These are phyloP conservation scores for Vidua macroura DNA, from an alignment of 2,113 vertebrate species.

Conservation along the genomic window DNA sequence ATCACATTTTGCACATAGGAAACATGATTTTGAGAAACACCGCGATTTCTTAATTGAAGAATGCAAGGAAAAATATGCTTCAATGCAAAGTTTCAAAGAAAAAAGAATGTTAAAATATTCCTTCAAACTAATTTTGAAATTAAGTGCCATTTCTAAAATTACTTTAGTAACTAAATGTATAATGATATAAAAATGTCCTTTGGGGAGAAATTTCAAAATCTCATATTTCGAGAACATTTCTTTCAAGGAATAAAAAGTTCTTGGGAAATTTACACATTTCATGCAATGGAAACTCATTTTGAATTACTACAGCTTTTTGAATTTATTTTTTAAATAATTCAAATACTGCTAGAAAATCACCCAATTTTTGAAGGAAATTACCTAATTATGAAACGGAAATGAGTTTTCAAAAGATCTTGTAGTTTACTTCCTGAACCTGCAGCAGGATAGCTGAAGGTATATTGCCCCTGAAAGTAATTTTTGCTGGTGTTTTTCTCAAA, in stretches of 20 bases:
- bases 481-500: background rate
- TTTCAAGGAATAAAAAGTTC: background rate
- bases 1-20: background rate
- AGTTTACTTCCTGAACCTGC: background rate
- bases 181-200: background rate
- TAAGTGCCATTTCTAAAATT: background rate
- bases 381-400: background rate
- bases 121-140: background rate
- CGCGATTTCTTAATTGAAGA: background rate
- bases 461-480: background rate
- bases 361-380: background rate
- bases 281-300: background rate
- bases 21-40: background rate
- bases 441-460: background rate
- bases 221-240: background rate
- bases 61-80: background rate
- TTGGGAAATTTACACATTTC: background rate
- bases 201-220: background rate
- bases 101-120: background rate
- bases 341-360: background rate
- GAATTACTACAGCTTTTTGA: background rate
- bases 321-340: background rate
- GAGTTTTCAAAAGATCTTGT: background rate
- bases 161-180: background rate
- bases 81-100: background rate